phyloP scores from a whole-genome alignment of 2,797 vertebrate genomes.

The Amblyopsis hoosieri region DNA sequence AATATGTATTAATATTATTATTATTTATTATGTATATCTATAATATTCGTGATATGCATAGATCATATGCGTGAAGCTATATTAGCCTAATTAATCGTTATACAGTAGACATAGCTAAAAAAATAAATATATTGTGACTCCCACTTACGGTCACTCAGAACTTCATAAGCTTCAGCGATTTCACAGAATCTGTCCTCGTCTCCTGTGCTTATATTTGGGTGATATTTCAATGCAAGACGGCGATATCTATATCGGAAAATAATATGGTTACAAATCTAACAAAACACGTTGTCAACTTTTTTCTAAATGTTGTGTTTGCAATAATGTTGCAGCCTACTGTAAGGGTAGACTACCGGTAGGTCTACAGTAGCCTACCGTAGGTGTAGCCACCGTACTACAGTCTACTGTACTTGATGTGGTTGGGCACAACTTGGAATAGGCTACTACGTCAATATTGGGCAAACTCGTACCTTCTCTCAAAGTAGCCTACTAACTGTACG shows the following conservation, averaged over 20 bases:
- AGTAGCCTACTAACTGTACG: too few species aligned
- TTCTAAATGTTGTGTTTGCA: not conserved
- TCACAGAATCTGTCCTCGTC: conserved; percentile 75
- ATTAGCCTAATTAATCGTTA: not conserved
- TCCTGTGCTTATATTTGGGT: conserved; percentile 73
- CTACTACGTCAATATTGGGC: not conserved
- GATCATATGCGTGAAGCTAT: too few species aligned
- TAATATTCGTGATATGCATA: not conserved
- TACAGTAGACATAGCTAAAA: not conserved
- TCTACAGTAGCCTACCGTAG: not conserved
- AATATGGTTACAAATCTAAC: not conserved
- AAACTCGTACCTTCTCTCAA: too few species aligned
- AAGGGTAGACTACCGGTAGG: too few species aligned
- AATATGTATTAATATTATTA: not conserved
- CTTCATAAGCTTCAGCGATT: conserved; percentile 91
- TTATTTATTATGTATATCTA: not conserved
- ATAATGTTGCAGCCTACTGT: too few species aligned
- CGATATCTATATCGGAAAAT: conserved; percentile 80
- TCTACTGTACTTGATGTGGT: not conserved
- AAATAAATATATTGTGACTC: not conserved
- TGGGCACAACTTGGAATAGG: not conserved
- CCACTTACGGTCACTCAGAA: conserved; percentile 90
- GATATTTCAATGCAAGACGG: conserved; percentile 84
- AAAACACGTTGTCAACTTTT: not conserved
- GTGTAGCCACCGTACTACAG: not conserved